Evolutionary conservation across 2,797 vertebrate species (phyloP).

Genomic region (Choloepus didactylus): DNA sequence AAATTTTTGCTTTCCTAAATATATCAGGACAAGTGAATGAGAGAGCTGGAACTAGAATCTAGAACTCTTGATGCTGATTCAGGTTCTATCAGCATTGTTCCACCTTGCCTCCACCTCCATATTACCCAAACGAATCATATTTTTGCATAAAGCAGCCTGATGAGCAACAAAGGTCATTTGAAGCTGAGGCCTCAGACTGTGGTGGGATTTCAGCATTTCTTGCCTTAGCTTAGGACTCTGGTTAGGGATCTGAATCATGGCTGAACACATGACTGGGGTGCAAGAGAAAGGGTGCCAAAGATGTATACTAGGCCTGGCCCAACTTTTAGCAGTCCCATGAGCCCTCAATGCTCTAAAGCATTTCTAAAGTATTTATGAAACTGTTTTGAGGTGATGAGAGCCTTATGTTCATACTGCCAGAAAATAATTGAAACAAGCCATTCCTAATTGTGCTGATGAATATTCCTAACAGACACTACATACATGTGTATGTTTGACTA

Average conservation of each 20-base stretch:
- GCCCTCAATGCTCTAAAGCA: not conserved
- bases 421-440: slow-evolving; percentile 28
- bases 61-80: not conserved
- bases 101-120: not conserved
- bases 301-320: not conserved
- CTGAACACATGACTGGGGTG: not conserved
- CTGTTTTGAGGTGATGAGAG: not conserved
- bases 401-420: not conserved
- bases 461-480: not conserved
- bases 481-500: not conserved
- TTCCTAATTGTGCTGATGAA: not conserved
- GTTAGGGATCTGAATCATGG: not conserved
- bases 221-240: not conserved
- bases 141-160: not conserved
- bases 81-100: too few relatives aligned
- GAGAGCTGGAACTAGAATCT: not conserved
- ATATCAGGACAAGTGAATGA: not conserved
- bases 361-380: slow-evolving; percentile 6
- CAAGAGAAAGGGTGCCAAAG: not conserved
- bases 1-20: not conserved
- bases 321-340: not conserved
- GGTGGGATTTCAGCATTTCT: not conserved
- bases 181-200: not conserved
- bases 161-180: not conserved
- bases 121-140: not conserved